Base-by-base conservation (phyloP, 2,797 vertebrate species). In the Yasuhikotakia modesta region DNA sequence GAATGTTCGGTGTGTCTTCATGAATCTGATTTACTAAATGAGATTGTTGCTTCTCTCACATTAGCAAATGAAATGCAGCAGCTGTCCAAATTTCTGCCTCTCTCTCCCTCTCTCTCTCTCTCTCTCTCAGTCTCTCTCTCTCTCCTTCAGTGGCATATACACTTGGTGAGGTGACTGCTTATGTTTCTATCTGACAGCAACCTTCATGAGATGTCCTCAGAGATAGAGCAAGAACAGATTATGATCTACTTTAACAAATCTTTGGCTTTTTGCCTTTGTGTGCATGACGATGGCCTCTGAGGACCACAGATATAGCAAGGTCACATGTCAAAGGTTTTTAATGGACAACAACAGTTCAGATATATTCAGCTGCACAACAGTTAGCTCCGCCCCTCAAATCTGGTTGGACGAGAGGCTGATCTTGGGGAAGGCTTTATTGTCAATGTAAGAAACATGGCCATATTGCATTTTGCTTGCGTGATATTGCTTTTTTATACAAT, bases 1-100 rank as follows among this genome's bases (percentile, higher is more conserved):
- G 86, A 88, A 86, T 87, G 83, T 84, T 71, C 86, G 85, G 81
- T 82, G 73, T 82, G 73, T 79, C 84, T 87, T 87, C 67, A 79
- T 88, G 86, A 87, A 81, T 73, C 80, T 76, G 84, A 87, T 89
- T 89, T 91, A 79, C 61, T 21, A 79, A 89, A 89, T 85, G 79
- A 87, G 83, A 85, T 85, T 86, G 79, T 83, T 85, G 76, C 84
- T 21, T 70, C 85, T 83, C 79, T 81, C 85, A 84, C 83, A 88
- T 89, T 86, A 88, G 84, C 89, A 89, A 90, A 91, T 88, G 66
- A 87, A 87, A 85, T 79, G 70, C 74, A 81, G 81, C 82, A 73
- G 84, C 85, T 87, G 86, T 84, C 82, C 81, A 78, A 85, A 86
- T 82, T 67, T 76, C 71, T 77, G 79, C 72, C 50, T 58, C 27